Evolutionary conservation across 2,113 vertebrate species (phyloP), one percentile per base, ranked within the genome.

Genomic region (Sapajus apella): DNA sequence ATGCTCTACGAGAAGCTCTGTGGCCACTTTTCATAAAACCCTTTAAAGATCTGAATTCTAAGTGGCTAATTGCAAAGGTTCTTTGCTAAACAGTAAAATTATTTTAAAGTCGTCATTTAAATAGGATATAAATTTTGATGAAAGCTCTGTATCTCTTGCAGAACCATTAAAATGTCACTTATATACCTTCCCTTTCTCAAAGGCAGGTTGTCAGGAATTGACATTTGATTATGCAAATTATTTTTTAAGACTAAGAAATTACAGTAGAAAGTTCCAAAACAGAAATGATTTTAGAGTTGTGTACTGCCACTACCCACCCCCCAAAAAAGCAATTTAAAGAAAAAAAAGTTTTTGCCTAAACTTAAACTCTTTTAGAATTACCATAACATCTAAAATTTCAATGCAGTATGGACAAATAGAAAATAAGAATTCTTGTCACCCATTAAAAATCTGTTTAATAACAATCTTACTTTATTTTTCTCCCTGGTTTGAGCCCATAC

Each of bases 211-310:
- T 94, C 47, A 52, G 56, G 43, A 95, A 89, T 0, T 76, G 45
- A 7, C 91, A 89, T 90, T 97, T 90, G 80, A 79, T 83, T 77
- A 35, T 1, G n/a, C 20, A 13, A 94, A 88, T 85, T 93, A 8
- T 37, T 21, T 89, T 43, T 80, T 55, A 61, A 84, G 70, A 64
- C 56, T 23, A n/a, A n/a, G 40, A 55, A 89, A 35, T 50, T 11
- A 37, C 5, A 30, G 20, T 21, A 12, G 47, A 40, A 76, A 81
- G 66, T 25, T 56, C 7, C 30, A 47, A 89, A 40, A 91, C 9
- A 16, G 58, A 93, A 76, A 47, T 23, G 1, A 25, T 72, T 16
- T 47, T 14, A 47, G 30, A 55, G 18, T 52, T 73, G 3, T 35
- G 21, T 6, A 35, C 10, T 37, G 37, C 55, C 18, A 30, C 14